Base-by-base conservation (phyloP, 2,797 vertebrate genomes). In the Otus scops region DNA sequence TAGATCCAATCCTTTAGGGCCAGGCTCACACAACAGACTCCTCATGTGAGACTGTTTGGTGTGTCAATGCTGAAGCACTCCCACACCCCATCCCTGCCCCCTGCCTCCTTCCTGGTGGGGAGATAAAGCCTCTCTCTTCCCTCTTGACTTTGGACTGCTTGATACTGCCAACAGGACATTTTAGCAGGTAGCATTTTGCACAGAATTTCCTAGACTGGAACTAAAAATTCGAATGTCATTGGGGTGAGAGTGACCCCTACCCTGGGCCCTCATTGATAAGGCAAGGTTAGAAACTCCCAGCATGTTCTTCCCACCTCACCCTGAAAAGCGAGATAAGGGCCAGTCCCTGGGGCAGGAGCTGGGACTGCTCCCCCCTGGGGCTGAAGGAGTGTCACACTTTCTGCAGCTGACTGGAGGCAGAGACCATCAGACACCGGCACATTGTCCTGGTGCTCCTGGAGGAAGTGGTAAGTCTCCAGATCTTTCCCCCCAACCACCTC, bases 381-480 rank as follows among this genome's bases (percentile, higher is more conserved):
- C 24, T 60, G 18, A 7, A 50, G 68, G 13, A 38, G 3, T 3
- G 9, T 7, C 39, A 12, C 10, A 17, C 38, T 63, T 77, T 57
- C 77, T 53, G 41, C 56, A 67, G 51, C 38, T 34, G 50, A 26
- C 20, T 20, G 17, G 22, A 64, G 47, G n/a, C 57, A 91, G 43
- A 78, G 7, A 22, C 26, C 48, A 32, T 13, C 51, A 43, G 36
- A 36, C 1, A 3, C 6, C 2, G 38, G 16, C 34, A 65, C 36
- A 53, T 74, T 1, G 0, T 4, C 11, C 26, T n/a, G 41, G 9
- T 1, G 1, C 11, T 82, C 20, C 24, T 7, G 20, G 10, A 13
- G 41, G 27, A 84, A 91, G 30, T 2, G 1, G 24, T 9, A 24
- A 60, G 14, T 13, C 17, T 27, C 17, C 41, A 23, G 5, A 26